phyloP scores from a whole-genome alignment of 2,113 vertebrate species.

The Anoplopoma fimbria region DNA sequence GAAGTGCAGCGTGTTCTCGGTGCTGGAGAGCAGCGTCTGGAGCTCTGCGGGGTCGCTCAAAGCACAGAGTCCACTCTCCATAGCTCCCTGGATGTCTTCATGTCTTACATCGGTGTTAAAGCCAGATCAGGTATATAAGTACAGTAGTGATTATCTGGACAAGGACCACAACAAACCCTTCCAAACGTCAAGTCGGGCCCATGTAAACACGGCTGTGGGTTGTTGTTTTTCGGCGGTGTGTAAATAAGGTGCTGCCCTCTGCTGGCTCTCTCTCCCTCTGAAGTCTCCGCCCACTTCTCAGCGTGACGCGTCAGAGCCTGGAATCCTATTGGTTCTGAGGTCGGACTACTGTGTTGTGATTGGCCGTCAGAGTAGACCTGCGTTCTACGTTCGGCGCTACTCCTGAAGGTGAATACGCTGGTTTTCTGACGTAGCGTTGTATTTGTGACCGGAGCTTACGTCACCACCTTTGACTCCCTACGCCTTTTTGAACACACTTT shows the following conservation, averaged over 20 bases:
- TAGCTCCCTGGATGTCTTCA: constrained; percentile 75
- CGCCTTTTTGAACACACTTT: not conserved
- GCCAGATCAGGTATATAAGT: not conserved
- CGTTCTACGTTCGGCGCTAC: constrained; percentile 2
- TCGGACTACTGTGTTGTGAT: not conserved
- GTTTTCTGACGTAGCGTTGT: not conserved
- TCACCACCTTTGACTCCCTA: rapidly evolving
- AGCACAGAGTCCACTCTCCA: constrained; percentile 81
- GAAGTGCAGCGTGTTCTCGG: constrained; percentile 53
- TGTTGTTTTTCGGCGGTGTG: not conserved
- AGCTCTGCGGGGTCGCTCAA: constrained; percentile 78
- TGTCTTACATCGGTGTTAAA: constrained; percentile 59
- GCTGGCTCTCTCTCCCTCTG: not conserved
- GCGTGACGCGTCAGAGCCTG: not conserved
- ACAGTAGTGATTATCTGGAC: not conserved
- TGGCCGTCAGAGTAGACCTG: constrained; percentile 26
- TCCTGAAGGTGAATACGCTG: constrained; percentile 48
- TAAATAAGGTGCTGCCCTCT: constrained; percentile 58
- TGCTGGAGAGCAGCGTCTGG: constrained; percentile 63
- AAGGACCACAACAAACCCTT: constrained; percentile 12
- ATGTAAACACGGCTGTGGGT: constrained; percentile 35
- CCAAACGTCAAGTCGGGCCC: constrained; percentile 10
- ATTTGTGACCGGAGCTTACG: not conserved
- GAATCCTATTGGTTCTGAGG: constrained; percentile 32
- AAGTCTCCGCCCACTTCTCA: not conserved